Evolutionary conservation across 2,113 vertebrate genomes (phyloP), one percentile per base, ranked within the genome.

Genomic region (Pseudorhombus dupliciocellatus): DNA sequence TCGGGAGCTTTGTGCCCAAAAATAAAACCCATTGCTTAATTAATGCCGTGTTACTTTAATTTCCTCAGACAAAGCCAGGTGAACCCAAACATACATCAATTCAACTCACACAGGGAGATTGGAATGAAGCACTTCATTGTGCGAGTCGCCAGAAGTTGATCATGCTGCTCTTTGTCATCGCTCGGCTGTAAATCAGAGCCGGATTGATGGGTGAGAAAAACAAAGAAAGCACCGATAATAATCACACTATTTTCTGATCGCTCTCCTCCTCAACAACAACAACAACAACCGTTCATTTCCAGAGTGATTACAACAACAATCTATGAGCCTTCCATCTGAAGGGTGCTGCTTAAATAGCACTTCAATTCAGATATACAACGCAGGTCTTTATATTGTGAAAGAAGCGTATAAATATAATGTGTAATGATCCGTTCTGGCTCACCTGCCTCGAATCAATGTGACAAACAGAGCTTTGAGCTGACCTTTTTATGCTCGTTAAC

Each of bases 41-140:
- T 84, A 87, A 86, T 75, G 58, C 66, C 62, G 31, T 48, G 77
- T 87, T 78, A 70, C 68, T 74, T 80, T 73, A 15, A 78, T 80
- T 83, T 82, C 62, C 34, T 52, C 9, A 68, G 68, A 77, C 81
- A 83, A 79, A 79, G 62, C 30, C 15, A 22, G 21, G 34, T 21
- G 42, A 10, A 50, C 63, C 72, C 66, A 60, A 58, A 59, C 40
- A 80, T 51, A 50, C 26, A 48, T 61, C 31, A 62, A 82, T 83
- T 81, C 60, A 75, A 77, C 48, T 48, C 25, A 57, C n/a, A 80
- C 70, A 18, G 65, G 59, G 51, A 44, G 34, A 70, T 64, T 20
- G 14, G 42, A 4, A 44, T 55, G 24, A 26, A 18, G 46, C 70
- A 58, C 77, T 63, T 79, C 67, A 73, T 66, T 75, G 46, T 78